Evolutionary conservation across 2,888 invertebrate genomes (phyloP).

Genomic region (Agrenia bidenticulata): DNA sequence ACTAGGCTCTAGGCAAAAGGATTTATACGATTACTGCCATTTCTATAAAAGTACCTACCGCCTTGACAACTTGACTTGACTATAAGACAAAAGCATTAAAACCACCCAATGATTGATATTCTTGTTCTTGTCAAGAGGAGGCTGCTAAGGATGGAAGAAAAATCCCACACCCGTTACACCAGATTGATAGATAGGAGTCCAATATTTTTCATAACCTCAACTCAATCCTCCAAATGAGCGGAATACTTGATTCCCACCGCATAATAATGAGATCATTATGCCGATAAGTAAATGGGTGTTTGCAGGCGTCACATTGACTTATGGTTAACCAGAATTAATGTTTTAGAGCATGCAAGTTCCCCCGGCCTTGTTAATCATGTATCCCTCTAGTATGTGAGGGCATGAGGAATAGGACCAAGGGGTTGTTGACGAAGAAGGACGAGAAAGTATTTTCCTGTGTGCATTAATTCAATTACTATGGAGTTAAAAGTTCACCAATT

Average conservation of each 20-base stretch:
- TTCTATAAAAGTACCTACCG: no score
- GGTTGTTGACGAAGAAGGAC: slow-evolving; percentile 2
- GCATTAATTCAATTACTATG: slow-evolving; percentile 39
- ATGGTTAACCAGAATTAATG: slow-evolving; percentile 7
- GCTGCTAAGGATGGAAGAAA: no score
- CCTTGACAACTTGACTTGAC: no score
- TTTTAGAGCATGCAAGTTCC: slow-evolving; percentile 7
- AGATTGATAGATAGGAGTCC: no score
- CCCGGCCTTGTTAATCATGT: not conserved
- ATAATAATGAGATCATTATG: slow-evolving; percentile 12
- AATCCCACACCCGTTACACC: no score
- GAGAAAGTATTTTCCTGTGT: slow-evolving; percentile 26
- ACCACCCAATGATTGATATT: no score
- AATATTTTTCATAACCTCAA: no score
- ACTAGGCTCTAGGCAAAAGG: no score
- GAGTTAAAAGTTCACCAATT: slow-evolving; percentile 45
- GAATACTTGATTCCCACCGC: slow-evolving; percentile 4
- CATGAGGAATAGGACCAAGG: not conserved
- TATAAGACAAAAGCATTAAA: no score
- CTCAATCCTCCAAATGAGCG: not conserved
- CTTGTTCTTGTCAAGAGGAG: no score
- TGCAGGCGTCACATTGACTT: slow-evolving; percentile 13
- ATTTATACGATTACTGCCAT: no score
- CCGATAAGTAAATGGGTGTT: slow-evolving; percentile 15
- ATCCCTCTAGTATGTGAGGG: not conserved